These are phyloP conservation scores for Tiliacea aurago DNA, from an alignment of 2,888 invertebrate species.

Conservation along the genomic window DNA sequence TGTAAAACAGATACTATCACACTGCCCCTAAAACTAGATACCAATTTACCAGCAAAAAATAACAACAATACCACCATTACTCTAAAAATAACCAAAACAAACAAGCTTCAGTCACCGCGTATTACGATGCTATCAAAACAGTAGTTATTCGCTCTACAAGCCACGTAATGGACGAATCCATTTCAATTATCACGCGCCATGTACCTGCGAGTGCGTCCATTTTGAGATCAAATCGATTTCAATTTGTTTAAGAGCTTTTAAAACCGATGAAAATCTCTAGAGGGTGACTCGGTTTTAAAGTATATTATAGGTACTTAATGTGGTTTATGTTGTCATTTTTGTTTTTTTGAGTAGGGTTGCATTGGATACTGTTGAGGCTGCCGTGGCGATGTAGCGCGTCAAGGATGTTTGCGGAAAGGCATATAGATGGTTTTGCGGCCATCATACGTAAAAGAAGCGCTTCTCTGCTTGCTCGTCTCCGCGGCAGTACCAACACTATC, in stretches of 20 bases:
- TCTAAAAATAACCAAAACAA: constrained; percentile 12
- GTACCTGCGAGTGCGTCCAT: constrained; percentile 24
- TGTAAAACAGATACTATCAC: too few relatives aligned
- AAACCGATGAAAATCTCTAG: constrained; percentile 34
- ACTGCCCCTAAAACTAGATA: not conserved
- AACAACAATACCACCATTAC: not conserved
- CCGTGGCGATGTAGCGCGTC: too few relatives aligned
- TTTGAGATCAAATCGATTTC: constrained; percentile 66
- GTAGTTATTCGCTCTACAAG: constrained; percentile 23
- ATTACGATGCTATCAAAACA: constrained; percentile 30
- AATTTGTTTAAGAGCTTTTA: constrained; percentile 66
- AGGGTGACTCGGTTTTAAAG: constrained; percentile 16
- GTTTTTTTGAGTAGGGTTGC: not conserved
- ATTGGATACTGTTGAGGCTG: too few relatives aligned
- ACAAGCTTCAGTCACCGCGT: constrained; percentile 3
- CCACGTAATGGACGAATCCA: constrained; percentile 50
- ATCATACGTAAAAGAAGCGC: too few relatives aligned
- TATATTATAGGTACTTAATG: constrained; percentile 23
- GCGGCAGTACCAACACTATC: too few relatives aligned
- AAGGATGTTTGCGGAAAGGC: too few relatives aligned
- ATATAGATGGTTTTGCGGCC: too few relatives aligned
- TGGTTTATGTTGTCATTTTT: constrained; percentile 1
- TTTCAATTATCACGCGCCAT: constrained; percentile 46
- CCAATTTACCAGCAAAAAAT: not conserved
- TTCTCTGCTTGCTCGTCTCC: too few relatives aligned